These are phyloP conservation scores for Anser brachyrhynchus DNA, from an alignment of 2,113 vertebrate genomes.

Conservation along the genomic window DNA sequence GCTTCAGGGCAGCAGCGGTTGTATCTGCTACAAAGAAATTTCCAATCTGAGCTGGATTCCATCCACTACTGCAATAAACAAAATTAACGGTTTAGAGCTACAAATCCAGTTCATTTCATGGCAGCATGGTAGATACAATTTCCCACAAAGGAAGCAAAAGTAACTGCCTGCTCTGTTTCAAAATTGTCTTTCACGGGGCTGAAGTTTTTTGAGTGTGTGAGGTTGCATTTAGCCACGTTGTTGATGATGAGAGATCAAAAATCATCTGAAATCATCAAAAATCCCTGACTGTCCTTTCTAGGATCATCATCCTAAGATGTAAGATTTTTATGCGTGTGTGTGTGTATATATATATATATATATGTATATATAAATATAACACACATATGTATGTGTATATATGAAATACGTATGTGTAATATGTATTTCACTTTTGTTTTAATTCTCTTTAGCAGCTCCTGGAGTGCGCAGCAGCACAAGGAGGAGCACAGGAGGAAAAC, in stretches of 20 bases:
- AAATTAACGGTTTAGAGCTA: background rate
- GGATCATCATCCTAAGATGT: background rate
- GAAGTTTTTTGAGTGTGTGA: background rate
- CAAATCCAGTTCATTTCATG: background rate
- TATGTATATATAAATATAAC: too few relatives aligned
- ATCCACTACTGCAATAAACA: background rate
- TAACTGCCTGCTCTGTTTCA: background rate
- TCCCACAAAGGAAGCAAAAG: background rate
- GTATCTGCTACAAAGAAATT: background rate
- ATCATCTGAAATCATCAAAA: background rate
- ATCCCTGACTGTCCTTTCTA: background rate
- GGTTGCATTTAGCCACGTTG: background rate
- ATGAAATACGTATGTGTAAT: too few relatives aligned
- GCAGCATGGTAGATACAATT: background rate
- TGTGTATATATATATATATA: background rate
- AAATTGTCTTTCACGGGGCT: background rate
- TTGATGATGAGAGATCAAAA: background rate
- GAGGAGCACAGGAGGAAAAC: rapidly evolving
- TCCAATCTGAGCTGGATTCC: background rate
- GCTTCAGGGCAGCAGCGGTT: background rate
- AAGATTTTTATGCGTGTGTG: background rate
- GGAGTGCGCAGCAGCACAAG: background rate
- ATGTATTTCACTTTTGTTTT: background rate
- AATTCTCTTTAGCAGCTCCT: background rate
- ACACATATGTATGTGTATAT: too few relatives aligned